Base-by-base conservation (phyloP, 1,140 invertebrate species). In the Halesus radiatus region DNA sequence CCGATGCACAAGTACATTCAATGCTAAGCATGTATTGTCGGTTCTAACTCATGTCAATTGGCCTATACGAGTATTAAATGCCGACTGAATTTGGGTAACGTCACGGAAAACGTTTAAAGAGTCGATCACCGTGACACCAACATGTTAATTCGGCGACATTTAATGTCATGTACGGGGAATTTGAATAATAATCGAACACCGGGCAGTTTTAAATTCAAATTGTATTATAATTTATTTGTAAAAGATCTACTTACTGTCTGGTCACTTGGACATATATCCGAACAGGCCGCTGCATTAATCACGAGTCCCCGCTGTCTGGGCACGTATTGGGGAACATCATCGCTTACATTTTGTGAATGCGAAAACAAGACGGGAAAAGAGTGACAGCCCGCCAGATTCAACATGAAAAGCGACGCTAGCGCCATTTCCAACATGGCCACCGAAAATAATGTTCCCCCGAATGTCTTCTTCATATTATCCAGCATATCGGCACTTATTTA, bases 231-330 rank as follows among this genome's bases (percentile, higher is more conserved):
- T 70, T 70, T 70, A 70, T 70, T 70, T 70, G 20, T 13, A 52
- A 70, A 50, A 50, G 37, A 70, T 70, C 66, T 70, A 70, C 66
- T 50, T 70, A 70, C 66, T 70, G 66, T 70, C 66, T 70, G 66
- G 18, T 50, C 37, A 23, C 32, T 70, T 70, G 29, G 66, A 70
- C 66, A 70, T 70, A 70, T 70, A 32, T 18, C 32, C 32, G 16
- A 50, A 52, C 66, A 45, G 7, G 50, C 7, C 20, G 66, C n/a
- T 70, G 66, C 66, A 70, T 70, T 20, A 70, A 70, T 70, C 66
- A 45, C 22, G 37, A 52, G 37, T 23, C 32, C 32, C 6, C 18
- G 66, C 8, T 70, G 66, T 70, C 66, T 70, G 66, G 62, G 6
- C 22, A n/a, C 60, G 16, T 29, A 20, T 20, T 5, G 16, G 29